A percentile compares a stretch with the other conserved stretches of the same genome.
Conservation (phyloP, 2,888 invertebrate species). For the Arenicola marina region DNA sequence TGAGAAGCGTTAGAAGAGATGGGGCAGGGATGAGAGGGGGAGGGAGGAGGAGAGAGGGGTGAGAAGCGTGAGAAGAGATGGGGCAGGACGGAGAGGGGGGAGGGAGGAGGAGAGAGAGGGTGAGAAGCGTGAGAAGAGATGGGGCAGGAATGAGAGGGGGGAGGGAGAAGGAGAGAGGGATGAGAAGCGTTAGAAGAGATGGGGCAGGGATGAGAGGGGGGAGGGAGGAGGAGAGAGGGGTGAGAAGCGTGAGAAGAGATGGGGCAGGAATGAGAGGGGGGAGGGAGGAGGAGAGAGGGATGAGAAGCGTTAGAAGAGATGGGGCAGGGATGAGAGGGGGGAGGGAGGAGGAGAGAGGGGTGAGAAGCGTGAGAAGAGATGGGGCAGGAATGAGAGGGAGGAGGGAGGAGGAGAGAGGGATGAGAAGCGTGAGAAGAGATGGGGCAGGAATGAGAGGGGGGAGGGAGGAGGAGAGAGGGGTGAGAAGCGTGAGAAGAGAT, state of each 20-base stretch:
- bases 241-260: neutral
- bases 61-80: neutral
- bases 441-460: neutral
- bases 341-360: neutral
- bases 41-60: neutral
- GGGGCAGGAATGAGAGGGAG: neutral
- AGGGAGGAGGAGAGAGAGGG: conserved; percentile 2
- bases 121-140: conserved; percentile 7
- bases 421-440: neutral
- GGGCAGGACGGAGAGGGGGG: neutral
- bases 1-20: neutral
- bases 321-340: neutral
- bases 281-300: conserved; percentile 2
- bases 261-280: neutral
- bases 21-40: neutral
- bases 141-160: neutral
- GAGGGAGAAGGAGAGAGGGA: conserved; percentile 5
- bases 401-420: neutral
- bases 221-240: neutral
- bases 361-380: neutral
- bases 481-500: neutral
- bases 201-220: conserved; percentile 1
- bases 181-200: neutral
- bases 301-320: neutral
- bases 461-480: neutral